Evolutionary conservation across 2,113 vertebrate genomes (phyloP).

Genomic region (Natator depressus): DNA sequence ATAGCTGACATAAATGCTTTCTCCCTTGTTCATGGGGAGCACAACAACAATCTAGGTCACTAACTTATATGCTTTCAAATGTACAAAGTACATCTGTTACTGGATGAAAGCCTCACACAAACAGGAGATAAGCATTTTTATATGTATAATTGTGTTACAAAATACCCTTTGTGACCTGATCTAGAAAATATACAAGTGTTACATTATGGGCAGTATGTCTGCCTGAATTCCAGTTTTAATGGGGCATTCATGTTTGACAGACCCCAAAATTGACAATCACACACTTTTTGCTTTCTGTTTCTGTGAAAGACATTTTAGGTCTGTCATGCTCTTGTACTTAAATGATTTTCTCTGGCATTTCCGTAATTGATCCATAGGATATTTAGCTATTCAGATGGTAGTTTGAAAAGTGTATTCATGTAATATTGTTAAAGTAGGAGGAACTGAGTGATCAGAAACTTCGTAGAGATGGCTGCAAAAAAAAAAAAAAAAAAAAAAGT

Average conservation of each 20-base stretch:
- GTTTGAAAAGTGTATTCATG: background rate
- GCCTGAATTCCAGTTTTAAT: background rate
- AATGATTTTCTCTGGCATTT: background rate
- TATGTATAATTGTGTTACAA: background rate
- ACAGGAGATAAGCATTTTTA: background rate
- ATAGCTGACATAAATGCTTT: background rate
- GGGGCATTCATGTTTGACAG: background rate
- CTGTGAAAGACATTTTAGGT: background rate
- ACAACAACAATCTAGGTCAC: background rate
- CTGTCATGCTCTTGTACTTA: background rate
- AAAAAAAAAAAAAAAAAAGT: background rate
- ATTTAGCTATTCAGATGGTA: background rate
- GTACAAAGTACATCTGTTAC: background rate
- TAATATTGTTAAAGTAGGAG: background rate
- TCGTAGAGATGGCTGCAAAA: background rate
- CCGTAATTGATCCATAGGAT: background rate
- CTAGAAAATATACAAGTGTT: background rate
- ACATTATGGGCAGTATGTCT: background rate
- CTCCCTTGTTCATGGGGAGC: background rate
- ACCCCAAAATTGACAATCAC: background rate
- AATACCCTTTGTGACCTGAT: background rate
- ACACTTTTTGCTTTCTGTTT: background rate
- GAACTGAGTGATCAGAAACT: background rate
- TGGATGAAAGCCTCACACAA: background rate
- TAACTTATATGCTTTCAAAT: background rate